A percentile compares a stretch with the other conserved stretches of the same genome.
Evolutionary conservation across 2,113 vertebrate species (phyloP).

Genomic region (Gymnobelideus leadbeateri): DNA sequence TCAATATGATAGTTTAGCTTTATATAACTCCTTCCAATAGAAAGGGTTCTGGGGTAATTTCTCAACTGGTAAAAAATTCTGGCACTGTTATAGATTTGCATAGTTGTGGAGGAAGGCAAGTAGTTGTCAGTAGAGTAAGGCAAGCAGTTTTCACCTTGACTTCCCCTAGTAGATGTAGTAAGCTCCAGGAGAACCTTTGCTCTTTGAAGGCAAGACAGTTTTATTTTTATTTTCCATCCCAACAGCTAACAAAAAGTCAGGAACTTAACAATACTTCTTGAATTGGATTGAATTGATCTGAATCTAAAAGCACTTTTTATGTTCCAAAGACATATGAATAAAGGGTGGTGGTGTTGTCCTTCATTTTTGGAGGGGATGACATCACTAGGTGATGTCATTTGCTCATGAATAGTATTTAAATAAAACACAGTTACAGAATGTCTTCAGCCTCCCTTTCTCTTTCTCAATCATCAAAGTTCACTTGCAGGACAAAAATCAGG

Average conservation of each 20-base stretch:
- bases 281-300: not conserved
- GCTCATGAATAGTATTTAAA: not conserved
- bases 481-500: not conserved
- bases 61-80: conserved; percentile 10
- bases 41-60: not conserved
- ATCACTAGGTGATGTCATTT: not conserved
- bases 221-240: not conserved
- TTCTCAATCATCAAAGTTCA: not conserved
- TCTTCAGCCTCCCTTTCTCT: not conserved
- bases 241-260: not conserved
- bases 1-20: conserved; percentile 14
- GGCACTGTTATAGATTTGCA: conserved; percentile 1
- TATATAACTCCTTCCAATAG: not conserved
- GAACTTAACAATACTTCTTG: not conserved
- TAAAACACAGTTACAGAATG: not conserved
- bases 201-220: not conserved
- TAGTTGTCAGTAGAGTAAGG: not conserved
- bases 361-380: not conserved
- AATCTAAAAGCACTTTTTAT: not conserved
- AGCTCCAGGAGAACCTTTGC: not conserved
- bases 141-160: not conserved
- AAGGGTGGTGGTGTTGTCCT: not conserved
- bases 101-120: not conserved
- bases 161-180: not conserved
- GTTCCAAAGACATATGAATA: not conserved